These are phyloP conservation scores for Pteronotus mesoamericanus DNA, from an alignment of 2,797 vertebrate genomes.

Conservation along the genomic window DNA sequence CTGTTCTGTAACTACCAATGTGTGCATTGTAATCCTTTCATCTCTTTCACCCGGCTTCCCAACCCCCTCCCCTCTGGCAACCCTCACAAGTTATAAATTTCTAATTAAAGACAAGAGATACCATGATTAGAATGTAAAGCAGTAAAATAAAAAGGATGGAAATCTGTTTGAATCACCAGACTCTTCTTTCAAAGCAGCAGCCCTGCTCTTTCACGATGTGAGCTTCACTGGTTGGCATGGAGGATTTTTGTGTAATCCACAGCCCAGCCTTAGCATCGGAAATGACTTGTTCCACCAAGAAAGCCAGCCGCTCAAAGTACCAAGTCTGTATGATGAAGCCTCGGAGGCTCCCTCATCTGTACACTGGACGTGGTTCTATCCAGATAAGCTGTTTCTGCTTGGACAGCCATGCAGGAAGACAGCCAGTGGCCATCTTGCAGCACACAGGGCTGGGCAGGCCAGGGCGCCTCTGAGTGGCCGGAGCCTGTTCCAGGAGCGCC, in stretches of 20 bases:
- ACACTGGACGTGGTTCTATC: background rate
- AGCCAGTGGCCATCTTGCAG: slow-evolving; percentile 45
- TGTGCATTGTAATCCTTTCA: background rate
- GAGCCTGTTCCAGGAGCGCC: slow-evolving; percentile 30
- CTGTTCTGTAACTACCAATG: background rate
- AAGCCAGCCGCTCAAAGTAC: background rate
- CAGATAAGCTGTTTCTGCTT: background rate
- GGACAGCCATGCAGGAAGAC: background rate
- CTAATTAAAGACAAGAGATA: background rate
- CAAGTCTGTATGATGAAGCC: background rate
- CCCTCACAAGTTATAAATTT: background rate
- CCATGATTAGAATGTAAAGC: background rate
- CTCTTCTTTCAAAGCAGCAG: background rate
- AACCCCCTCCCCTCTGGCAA: background rate
- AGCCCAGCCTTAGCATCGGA: background rate
- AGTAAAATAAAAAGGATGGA: background rate
- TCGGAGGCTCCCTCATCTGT: background rate
- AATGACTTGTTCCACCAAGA: background rate
- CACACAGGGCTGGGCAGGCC: background rate
- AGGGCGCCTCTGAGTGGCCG: background rate
- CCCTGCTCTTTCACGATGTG: too few relatives aligned
- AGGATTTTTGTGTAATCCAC: background rate
- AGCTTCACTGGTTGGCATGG: background rate
- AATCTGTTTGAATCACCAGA: background rate
- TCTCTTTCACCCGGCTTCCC: background rate